A percentile compares a stretch with the other conserved stretches of the same genome.
phyloP scores from a whole-genome alignment of 2,797 vertebrate genomes.

The Trachops cirrhosus region DNA sequence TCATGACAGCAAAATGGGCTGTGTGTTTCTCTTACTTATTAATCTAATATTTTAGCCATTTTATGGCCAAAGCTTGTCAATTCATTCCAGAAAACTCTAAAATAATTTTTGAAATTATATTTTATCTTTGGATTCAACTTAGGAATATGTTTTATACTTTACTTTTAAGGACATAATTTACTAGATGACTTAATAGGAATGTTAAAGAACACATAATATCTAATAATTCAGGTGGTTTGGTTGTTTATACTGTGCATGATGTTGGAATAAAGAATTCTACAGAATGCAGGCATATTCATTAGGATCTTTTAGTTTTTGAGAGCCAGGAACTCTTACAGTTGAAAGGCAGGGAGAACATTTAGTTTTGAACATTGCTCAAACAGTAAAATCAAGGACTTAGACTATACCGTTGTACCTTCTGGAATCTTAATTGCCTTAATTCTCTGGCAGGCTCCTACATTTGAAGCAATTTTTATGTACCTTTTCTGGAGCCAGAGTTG shows the following conservation, averaged over 20 bases:
- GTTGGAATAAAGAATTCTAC: neutral
- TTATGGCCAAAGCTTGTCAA: neutral
- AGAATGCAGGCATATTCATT: neutral
- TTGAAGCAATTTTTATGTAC: neutral
- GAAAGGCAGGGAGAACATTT: neutral
- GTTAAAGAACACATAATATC: neutral
- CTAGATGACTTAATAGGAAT: neutral
- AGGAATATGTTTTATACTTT: neutral
- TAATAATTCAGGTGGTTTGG: neutral
- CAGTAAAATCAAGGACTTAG: neutral
- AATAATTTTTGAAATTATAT: neutral
- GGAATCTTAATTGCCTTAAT: neutral
- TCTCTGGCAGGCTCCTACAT: neutral
- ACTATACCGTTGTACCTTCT: neutral
- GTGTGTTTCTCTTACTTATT: neutral
- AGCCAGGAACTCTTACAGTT: neutral
- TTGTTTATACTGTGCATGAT: neutral
- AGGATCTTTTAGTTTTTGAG: neutral
- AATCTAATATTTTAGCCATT: neutral
- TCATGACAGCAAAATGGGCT: neutral
- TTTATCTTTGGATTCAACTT: conserved; percentile 10
- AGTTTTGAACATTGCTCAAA: neutral
- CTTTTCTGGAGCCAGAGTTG: neutral
- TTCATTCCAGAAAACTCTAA: neutral
- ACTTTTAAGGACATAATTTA: neutral